Percentiles rank a stretch among this genome's conserved stretches.
Evolutionary conservation across 2,888 invertebrate genomes (phyloP).

Genomic region (Synanthedon tipuliformis): DNA sequence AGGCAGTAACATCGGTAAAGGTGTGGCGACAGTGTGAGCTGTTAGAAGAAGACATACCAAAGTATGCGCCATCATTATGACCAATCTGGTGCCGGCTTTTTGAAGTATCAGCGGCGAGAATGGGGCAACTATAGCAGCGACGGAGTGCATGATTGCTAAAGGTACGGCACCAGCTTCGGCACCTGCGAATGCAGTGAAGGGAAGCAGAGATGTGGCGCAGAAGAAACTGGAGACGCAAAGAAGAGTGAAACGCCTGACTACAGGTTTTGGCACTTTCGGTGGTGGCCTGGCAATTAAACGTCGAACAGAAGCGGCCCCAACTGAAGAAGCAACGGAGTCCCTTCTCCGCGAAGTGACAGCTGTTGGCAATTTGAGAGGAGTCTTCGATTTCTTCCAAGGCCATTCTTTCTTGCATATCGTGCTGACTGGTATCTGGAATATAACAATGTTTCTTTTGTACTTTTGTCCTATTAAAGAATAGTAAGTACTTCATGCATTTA

Average conservation of each 20-base stretch:
- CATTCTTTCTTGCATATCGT: constrained; percentile 60
- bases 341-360: constrained; percentile 55
- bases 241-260: constrained; percentile 61
- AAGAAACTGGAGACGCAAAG: constrained; percentile 72
- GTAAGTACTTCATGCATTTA: no score
- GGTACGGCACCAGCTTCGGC: constrained; percentile 73
- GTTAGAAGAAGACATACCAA: constrained; percentile 71
- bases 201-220: constrained; percentile 74
- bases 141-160: constrained; percentile 71
- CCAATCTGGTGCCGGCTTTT: constrained; percentile 45
- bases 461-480: no score
- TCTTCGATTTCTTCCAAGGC: constrained; percentile 55
- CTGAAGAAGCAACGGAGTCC: constrained; percentile 79
- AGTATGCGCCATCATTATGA: constrained; percentile 61
- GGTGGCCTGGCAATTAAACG: constrained; percentile 73
- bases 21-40: constrained; percentile 64
- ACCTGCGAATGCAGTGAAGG: constrained; percentile 63
- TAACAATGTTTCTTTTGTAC: no score
- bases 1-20: constrained; percentile 41
- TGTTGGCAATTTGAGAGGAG: constrained; percentile 22
- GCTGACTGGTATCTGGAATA: constrained; percentile 47
- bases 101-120: constrained; percentile 56
- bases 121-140: constrained; percentile 70
- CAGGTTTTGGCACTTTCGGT: constrained; percentile 57
- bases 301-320: constrained; percentile 82